These are phyloP conservation scores for Stenodema calcarata DNA, from an alignment of 2,888 invertebrate species.

Conservation along the genomic window DNA sequence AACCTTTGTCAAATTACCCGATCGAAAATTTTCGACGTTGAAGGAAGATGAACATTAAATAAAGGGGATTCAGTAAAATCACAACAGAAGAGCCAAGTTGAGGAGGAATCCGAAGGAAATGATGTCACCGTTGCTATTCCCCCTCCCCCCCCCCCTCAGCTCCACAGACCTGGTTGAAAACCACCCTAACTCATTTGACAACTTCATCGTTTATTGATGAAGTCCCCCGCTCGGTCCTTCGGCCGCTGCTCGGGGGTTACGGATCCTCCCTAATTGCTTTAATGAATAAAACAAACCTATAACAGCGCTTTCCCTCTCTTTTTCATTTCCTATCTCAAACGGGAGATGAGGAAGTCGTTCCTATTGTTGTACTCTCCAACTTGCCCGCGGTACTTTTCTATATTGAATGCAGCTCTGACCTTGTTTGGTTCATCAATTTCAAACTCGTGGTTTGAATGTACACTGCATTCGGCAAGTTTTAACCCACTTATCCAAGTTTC, in stretches of 20 bases:
- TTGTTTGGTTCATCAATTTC: too few relatives aligned
- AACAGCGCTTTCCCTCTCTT: background rate
- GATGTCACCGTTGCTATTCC: background rate
- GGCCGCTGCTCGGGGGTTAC: background rate
- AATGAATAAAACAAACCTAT: constrained; percentile 39
- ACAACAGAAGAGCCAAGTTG: background rate
- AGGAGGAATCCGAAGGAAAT: background rate
- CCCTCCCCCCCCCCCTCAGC: background rate
- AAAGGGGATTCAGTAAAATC: background rate
- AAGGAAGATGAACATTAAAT: background rate
- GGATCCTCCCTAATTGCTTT: constrained; percentile 25
- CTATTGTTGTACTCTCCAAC: too few relatives aligned
- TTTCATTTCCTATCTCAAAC: background rate
- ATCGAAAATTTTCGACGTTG: background rate
- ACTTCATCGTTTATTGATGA: constrained; percentile 40
- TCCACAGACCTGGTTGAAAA: background rate
- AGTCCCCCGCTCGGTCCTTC: background rate
- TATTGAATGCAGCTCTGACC: too few relatives aligned
- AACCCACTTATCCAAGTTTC: too few relatives aligned
- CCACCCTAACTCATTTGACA: constrained; percentile 29
- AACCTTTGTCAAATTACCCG: background rate
- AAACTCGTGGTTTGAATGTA: too few relatives aligned
- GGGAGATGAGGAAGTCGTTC: background rate
- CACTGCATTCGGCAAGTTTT: too few relatives aligned
- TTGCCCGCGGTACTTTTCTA: too few relatives aligned